Conservation (phyloP, 2,888 invertebrate genomes). For the Aphodius granarius region DNA sequence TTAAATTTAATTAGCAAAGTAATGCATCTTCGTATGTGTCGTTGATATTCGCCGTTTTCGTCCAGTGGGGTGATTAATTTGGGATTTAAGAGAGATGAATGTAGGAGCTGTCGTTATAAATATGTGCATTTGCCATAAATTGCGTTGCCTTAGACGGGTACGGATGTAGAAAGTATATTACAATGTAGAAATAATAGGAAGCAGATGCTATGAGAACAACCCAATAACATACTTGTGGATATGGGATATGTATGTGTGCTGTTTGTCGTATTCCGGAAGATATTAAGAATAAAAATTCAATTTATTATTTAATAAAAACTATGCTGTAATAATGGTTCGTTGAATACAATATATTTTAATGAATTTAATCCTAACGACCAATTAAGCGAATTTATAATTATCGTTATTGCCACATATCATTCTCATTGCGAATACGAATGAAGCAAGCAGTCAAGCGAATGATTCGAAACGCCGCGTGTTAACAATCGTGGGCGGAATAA, state of each 20-base stretch:
- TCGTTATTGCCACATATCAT: background rate
- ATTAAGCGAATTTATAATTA: background rate
- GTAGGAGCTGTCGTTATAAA: too few relatives aligned
- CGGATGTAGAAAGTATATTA: too few relatives aligned
- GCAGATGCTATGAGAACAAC: too few relatives aligned
- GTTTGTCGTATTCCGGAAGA: too few relatives aligned
- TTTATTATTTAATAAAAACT: background rate
- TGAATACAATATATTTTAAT: background rate
- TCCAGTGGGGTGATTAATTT: too few relatives aligned
- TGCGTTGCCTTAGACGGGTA: too few relatives aligned
- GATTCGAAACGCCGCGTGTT: background rate
- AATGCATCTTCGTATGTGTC: background rate
- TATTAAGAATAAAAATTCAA: too few relatives aligned
- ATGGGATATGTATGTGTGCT: too few relatives aligned
- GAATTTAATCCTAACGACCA: background rate
- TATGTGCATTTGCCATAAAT: too few relatives aligned
- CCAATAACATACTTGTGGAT: too few relatives aligned
- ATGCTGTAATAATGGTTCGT: background rate
- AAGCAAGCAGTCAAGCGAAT: background rate
- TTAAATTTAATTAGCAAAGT: background rate
- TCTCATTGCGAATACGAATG: background rate
- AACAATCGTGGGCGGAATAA: background rate
- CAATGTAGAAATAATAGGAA: too few relatives aligned
- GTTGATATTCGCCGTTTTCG: background rate
- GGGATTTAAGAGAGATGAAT: too few relatives aligned